phyloP scores from a whole-genome alignment of 2,113 vertebrate species.

The Menura novaehollandiae region DNA sequence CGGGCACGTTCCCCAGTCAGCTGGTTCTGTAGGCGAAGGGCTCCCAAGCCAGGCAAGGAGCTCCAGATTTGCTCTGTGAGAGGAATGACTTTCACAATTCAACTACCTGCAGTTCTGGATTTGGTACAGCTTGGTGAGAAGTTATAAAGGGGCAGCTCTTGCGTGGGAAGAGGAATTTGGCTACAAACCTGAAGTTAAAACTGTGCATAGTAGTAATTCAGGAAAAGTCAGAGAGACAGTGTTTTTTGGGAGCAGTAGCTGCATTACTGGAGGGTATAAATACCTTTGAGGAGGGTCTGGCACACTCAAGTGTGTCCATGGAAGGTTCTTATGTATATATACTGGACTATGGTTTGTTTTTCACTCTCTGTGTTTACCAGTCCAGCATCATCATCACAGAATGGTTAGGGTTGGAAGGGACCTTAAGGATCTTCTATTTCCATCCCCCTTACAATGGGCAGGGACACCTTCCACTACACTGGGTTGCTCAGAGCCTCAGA shows the following conservation, averaged over 20 bases:
- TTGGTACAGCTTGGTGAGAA: background rate
- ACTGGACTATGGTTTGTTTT: background rate
- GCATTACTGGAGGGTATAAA: background rate
- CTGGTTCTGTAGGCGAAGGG: accelerated
- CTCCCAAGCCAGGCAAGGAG: background rate
- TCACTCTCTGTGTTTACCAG: background rate
- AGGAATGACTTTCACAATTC: background rate
- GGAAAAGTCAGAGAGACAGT: background rate
- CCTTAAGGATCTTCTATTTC: background rate
- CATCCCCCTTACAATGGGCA: background rate
- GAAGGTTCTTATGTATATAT: background rate
- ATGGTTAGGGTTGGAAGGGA: background rate
- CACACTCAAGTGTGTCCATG: background rate
- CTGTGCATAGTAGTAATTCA: background rate
- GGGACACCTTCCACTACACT: background rate
- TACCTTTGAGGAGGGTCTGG: background rate
- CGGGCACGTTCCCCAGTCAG: accelerated
- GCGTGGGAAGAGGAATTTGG: background rate
- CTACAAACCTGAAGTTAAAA: background rate
- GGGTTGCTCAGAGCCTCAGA: background rate
- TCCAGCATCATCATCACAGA: background rate
- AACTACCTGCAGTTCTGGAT: background rate
- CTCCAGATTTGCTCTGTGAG: background rate
- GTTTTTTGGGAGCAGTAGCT: background rate
- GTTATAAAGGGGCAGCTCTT: background rate